A percentile compares a stretch with the other conserved stretches of the same genome.
Evolutionary conservation across 2,113 vertebrate genomes (phyloP).

Genomic region (Rhynchopsitta pachyrhyncha): DNA sequence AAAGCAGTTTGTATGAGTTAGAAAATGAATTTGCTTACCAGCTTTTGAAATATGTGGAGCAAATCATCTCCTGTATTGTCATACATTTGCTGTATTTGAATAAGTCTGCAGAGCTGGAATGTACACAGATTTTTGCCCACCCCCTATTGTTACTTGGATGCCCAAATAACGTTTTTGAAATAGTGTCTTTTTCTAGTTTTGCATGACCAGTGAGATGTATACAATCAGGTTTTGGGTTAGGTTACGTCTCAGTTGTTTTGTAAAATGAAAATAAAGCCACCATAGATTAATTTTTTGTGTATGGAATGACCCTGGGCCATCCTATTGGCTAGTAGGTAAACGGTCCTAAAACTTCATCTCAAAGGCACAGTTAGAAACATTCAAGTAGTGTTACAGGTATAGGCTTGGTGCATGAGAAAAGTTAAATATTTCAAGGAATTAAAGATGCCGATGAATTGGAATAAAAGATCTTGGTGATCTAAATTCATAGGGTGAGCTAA

Average conservation of each 20-base stretch:
- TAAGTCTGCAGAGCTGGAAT: background rate
- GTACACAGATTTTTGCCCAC: background rate
- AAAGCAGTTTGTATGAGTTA: background rate
- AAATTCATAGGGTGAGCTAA: conserved; percentile 23
- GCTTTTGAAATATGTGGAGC: background rate
- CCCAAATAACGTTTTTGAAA: background rate
- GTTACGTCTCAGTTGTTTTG: background rate
- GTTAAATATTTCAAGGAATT: background rate
- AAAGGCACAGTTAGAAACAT: background rate
- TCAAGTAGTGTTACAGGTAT: background rate
- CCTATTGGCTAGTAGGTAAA: background rate
- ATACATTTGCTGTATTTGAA: background rate
- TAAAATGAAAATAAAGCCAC: background rate
- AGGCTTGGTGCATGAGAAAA: background rate
- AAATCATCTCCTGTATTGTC: background rate
- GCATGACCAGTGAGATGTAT: background rate
- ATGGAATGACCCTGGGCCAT: background rate
- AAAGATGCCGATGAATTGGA: background rate
- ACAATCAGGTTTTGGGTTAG: background rate
- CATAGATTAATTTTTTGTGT: background rate
- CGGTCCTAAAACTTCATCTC: background rate
- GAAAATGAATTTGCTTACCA: background rate
- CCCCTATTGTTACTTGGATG: background rate
- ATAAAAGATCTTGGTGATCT: conserved; percentile 28
- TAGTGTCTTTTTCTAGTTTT: background rate